These are phyloP conservation scores for Ormia ochracea DNA, from an alignment of 2,888 invertebrate species.

Conservation along the genomic window DNA sequence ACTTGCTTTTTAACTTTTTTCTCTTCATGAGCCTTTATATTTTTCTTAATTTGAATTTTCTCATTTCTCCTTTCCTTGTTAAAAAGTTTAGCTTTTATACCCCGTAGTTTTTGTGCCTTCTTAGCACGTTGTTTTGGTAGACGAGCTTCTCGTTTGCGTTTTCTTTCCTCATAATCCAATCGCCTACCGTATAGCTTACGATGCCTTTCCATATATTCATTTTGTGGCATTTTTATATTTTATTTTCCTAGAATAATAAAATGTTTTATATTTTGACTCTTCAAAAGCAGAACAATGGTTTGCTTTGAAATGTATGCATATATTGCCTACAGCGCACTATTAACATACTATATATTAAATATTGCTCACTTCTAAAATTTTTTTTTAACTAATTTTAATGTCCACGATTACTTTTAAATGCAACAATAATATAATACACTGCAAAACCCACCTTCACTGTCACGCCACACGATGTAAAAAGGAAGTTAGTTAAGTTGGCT, in stretches of 20 bases:
- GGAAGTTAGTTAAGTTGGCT: constrained; percentile 61
- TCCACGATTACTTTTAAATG: background rate
- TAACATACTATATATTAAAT: background rate
- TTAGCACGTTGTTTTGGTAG: constrained; percentile 93
- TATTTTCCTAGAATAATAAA: constrained; percentile 54
- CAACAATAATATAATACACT: background rate
- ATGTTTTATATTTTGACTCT: constrained; percentile 56
- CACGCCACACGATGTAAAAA: constrained; percentile 67
- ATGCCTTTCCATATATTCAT: constrained; percentile 99
- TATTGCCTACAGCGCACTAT: background rate
- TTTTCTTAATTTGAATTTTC: constrained; percentile 99
- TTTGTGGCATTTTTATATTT: constrained; percentile 90
- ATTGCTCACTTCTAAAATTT: background rate
- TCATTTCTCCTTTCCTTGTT: constrained; percentile 98
- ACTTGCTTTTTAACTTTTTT: constrained; percentile 91
- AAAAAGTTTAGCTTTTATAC: constrained; percentile 97
- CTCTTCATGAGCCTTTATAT: constrained; percentile 97
- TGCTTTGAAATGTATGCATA: background rate
- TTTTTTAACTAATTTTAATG: background rate
- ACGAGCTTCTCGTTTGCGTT: constrained; percentile 96
- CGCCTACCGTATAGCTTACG: constrained; percentile 96
- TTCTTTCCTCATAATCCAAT: constrained; percentile 97
- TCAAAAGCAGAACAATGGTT: constrained; percentile 63
- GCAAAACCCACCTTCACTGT: constrained; percentile 64
- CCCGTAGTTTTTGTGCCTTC: constrained; percentile 93